phyloP scores from a whole-genome alignment of 1,140 invertebrate species.

The Papilio helenus region DNA sequence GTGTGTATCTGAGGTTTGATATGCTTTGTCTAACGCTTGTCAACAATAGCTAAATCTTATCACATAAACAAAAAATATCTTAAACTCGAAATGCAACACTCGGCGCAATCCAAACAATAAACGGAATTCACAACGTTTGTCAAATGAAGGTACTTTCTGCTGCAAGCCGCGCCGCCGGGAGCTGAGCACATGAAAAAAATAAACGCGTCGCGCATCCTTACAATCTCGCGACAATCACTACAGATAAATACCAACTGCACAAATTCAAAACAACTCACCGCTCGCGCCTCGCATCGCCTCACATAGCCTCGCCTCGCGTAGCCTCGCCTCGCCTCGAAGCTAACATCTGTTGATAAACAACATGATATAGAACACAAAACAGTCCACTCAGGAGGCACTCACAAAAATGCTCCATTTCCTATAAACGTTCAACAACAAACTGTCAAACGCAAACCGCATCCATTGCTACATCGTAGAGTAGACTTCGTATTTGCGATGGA shows the following conservation, averaged over 20 bases:
- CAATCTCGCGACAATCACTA: constrained; percentile 35
- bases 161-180: not conserved
- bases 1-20: too few relatives aligned
- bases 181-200: constrained; percentile 1
- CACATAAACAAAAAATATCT: not conserved
- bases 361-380: constrained; percentile 38
- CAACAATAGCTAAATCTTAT: too few relatives aligned
- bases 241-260: constrained; percentile 39
- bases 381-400: constrained; percentile 39
- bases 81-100: not conserved
- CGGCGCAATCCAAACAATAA: not conserved
- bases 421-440: constrained; percentile 1
- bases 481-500: not conserved
- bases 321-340: not conserved
- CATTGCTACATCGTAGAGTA: constrained; percentile 4
- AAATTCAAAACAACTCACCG: constrained; percentile 36
- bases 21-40: too few relatives aligned
- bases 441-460: constrained; percentile 3
- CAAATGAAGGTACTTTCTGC: constrained; percentile 27
- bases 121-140: constrained; percentile 19
- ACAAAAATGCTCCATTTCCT: constrained; percentile 37
- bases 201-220: constrained; percentile 11
- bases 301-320: not conserved
- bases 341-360: constrained; percentile 36
- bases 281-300: not conserved